Percentiles rank a stretch among this genome's conserved stretches.
These are phyloP conservation scores for Nyctibius grandis DNA, from an alignment of 2,797 vertebrate species.

Conservation along the genomic window DNA sequence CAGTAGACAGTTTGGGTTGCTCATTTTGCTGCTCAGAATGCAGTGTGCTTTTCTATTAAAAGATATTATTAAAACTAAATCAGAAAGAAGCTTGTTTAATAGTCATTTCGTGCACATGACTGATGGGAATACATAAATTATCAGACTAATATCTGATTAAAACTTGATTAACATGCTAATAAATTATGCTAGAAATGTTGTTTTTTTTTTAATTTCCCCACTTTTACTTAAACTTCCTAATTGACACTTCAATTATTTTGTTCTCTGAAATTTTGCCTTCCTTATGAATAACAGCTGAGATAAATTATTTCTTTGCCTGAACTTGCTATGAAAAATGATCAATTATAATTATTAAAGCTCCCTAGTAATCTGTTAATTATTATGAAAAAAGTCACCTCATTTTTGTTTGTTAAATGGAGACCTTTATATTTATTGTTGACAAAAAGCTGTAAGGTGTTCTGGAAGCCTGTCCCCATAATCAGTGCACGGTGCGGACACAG, in stretches of 20 bases:
- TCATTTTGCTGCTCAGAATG: conserved; percentile 51
- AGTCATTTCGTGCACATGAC: conserved; percentile 45
- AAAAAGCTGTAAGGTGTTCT: background rate
- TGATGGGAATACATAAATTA: conserved; percentile 41
- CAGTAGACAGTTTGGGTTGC: conserved; percentile 33
- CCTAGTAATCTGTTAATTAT: conserved; percentile 53
- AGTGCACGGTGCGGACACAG: background rate
- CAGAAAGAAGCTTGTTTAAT: conserved; percentile 48
- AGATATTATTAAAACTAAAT: conserved; percentile 42
- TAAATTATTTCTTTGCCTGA: conserved; percentile 51
- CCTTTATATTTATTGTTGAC: background rate
- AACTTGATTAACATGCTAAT: conserved; percentile 60
- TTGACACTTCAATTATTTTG: conserved; percentile 62
- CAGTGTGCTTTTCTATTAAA: conserved; percentile 29
- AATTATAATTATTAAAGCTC: conserved; percentile 55
- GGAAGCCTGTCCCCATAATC: background rate
- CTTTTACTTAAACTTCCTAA: conserved; percentile 68
- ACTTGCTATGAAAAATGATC: conserved; percentile 41
- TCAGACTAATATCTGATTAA: conserved; percentile 59
- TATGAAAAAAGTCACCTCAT: background rate
- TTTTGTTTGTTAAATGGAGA: conserved; percentile 7
- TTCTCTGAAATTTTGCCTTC: conserved; percentile 51
- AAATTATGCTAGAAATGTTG: conserved; percentile 62
- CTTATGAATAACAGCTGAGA: conserved; percentile 37
- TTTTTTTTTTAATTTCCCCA: background rate